Conservation (phyloP, 2,888 invertebrate species). For the Tyria jacobaeae region DNA sequence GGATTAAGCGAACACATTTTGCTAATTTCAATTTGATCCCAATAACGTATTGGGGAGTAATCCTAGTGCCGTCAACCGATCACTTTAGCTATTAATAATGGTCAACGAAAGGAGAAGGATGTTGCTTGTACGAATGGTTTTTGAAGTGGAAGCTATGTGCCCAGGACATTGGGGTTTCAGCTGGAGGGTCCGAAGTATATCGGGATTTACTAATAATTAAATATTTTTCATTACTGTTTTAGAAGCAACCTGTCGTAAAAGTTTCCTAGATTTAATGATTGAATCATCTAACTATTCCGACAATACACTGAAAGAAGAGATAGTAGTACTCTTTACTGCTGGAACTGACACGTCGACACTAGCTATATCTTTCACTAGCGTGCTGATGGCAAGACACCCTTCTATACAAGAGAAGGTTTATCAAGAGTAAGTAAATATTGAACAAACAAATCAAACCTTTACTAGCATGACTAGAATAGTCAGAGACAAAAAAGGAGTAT, state of each 20-base stretch:
- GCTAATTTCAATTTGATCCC: no score
- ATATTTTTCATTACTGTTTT: conserved; percentile 6
- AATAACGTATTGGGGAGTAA: no score
- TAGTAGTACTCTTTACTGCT: conserved; percentile 57
- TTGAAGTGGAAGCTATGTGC: background rate
- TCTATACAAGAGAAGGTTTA: conserved; percentile 62
- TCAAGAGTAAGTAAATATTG: conserved; percentile 54
- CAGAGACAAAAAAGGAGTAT: no score
- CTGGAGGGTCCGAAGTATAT: no score
- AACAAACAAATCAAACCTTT: no score
- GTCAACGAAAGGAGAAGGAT: no score
- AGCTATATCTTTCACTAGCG: conserved; percentile 52
- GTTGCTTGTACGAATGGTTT: background rate
- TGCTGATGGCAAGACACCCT: conserved; percentile 57
- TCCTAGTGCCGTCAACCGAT: no score
- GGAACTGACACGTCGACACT: conserved; percentile 67
- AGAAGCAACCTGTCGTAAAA: conserved; percentile 39
- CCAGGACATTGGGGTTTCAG: no score
- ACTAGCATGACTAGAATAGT: no score
- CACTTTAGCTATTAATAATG: no score
- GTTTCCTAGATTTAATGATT: conserved; percentile 61
- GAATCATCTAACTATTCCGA: conserved; percentile 51
- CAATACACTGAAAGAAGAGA: conserved; percentile 60
- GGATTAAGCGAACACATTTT: no score
- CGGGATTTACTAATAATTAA: background rate